Evolutionary conservation across 2,797 vertebrate species (phyloP).

Genomic region (Potorous gilbertii): DNA sequence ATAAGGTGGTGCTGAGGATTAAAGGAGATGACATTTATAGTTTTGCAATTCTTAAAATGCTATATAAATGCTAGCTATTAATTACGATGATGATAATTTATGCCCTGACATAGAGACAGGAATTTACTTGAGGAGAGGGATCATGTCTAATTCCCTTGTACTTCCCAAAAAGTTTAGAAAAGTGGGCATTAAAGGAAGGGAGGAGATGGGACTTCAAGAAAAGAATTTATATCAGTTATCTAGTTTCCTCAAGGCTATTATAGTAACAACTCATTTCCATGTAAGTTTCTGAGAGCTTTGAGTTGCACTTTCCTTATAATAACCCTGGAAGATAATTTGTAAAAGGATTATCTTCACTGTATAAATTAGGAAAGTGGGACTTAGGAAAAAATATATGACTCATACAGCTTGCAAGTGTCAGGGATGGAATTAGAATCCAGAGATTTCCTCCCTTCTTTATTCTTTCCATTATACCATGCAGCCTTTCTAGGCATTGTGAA

Average conservation of each 20-base stretch:
- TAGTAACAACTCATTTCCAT: background rate
- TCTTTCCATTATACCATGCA: background rate
- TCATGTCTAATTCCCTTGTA: background rate
- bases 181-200: too few relatives aligned
- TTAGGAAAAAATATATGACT: background rate
- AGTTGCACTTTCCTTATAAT: background rate
- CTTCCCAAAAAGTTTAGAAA: background rate
- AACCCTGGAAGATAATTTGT: background rate
- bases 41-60: background rate
- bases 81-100: background rate
- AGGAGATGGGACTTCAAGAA: background rate
- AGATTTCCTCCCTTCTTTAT: background rate
- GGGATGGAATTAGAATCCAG: background rate
- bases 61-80: background rate
- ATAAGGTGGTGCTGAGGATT: background rate
- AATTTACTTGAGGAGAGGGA: background rate
- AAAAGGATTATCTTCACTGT: background rate
- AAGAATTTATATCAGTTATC: background rate
- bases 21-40: background rate
- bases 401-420: background rate
- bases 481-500: background rate
- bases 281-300: background rate
- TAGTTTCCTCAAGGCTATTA: background rate
- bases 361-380: background rate
- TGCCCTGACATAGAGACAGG: background rate